A percentile compares a stretch with the other conserved stretches of the same genome.
These are phyloP conservation scores for Falco biarmicus DNA, from an alignment of 2,797 vertebrate genomes.

Conservation along the genomic window DNA sequence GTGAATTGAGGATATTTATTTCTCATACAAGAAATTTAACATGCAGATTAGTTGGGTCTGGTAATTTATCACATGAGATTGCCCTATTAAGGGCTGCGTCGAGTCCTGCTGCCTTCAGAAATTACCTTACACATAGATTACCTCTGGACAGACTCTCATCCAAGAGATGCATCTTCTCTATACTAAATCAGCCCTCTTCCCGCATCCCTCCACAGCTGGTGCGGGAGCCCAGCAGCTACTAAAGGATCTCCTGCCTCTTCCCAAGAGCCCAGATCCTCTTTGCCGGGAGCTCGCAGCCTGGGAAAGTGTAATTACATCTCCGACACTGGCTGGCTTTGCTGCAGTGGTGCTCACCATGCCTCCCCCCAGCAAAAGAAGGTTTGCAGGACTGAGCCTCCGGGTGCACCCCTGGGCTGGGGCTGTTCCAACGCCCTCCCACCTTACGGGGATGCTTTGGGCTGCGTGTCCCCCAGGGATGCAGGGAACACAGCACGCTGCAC, in stretches of 20 bases:
- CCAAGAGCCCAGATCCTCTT: background rate
- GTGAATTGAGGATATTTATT: conserved; percentile 73
- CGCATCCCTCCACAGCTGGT: background rate
- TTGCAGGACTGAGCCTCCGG: background rate
- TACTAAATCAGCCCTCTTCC: conserved; percentile 4
- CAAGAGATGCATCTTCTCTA: background rate
- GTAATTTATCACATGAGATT: conserved; percentile 75
- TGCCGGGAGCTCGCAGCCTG: background rate
- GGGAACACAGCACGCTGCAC: fast-evolving
- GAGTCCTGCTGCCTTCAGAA: conserved; percentile 54
- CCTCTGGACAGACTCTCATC: conserved; percentile 4
- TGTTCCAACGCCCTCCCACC: fast-evolving
- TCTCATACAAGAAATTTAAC: conserved; percentile 71
- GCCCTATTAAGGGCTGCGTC: conserved; percentile 64
- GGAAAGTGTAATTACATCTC: conserved; percentile 22
- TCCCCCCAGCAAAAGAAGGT: background rate
- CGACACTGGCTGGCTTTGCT: background rate
- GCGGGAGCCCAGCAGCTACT: conserved; percentile 11
- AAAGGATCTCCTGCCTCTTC: background rate
- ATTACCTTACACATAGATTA: conserved; percentile 58
- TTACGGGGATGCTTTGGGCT: background rate
- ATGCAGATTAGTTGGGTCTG: conserved; percentile 75
- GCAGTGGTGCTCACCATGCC: background rate
- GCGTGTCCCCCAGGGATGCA: fast-evolving
- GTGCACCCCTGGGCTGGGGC: background rate